These are phyloP conservation scores for Phylloscopus collybita DNA, from an alignment of 2,797 vertebrate genomes.

Conservation along the genomic window DNA sequence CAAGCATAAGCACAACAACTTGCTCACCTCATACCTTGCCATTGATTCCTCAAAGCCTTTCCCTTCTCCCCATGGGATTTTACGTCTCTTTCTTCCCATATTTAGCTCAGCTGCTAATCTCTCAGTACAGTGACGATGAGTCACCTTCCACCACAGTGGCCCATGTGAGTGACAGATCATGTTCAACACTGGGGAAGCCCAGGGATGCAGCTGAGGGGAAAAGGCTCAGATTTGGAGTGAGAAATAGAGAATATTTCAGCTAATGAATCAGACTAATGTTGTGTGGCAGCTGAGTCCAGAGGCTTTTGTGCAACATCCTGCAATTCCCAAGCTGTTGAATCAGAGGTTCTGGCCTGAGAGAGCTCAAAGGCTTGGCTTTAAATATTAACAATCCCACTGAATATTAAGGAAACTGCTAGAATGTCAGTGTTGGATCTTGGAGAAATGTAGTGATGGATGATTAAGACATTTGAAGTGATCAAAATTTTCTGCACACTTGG, in stretches of 20 bases:
- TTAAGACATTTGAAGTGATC: not conserved
- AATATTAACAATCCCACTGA: slow-evolving; percentile 53
- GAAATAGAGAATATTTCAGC: slow-evolving; percentile 34
- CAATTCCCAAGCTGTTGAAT: slow-evolving; percentile 49
- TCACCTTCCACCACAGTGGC: not conserved
- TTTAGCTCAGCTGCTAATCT: not conserved
- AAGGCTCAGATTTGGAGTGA: slow-evolving; percentile 1
- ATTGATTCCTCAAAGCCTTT: not conserved
- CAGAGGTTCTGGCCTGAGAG: slow-evolving; percentile 37
- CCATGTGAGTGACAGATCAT: not conserved
- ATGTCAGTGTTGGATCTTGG: slow-evolving; percentile 18
- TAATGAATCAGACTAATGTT: slow-evolving; percentile 49
- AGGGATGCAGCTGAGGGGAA: not conserved
- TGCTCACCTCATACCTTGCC: not conserved
- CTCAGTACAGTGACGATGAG: not conserved
- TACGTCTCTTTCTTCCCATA: not conserved
- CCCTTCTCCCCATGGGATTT: not conserved
- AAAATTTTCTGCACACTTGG: slow-evolving; percentile 9
- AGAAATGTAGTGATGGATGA: not conserved
- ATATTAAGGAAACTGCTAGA: slow-evolving; percentile 25
- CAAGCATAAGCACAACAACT: not conserved
- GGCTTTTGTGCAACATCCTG: slow-evolving; percentile 38
- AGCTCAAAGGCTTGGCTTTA: slow-evolving; percentile 62
- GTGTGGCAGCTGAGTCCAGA: slow-evolving; percentile 50
- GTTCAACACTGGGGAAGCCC: not conserved